A percentile compares a stretch with the other conserved stretches of the same genome.
Evolutionary conservation across 2,797 vertebrate genomes (phyloP).

Genomic region (Arvicola amphibius): DNA sequence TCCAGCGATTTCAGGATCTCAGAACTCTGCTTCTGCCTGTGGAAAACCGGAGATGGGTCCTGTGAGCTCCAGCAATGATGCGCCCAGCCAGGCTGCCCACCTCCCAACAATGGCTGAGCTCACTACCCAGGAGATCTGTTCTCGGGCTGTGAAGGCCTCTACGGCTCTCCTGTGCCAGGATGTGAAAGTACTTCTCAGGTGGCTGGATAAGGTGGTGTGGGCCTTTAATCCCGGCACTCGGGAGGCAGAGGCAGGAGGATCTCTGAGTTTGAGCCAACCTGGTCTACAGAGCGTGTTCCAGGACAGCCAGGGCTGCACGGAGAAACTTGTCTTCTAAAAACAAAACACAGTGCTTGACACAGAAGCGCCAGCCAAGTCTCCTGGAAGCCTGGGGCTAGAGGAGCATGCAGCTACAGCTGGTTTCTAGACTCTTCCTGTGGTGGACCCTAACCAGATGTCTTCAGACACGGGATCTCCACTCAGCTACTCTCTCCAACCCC

Average conservation of each 20-base stretch:
- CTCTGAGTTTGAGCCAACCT: neutral
- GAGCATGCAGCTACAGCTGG: too few species aligned
- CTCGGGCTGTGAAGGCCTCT: neutral
- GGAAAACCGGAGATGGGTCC: conserved; percentile 11
- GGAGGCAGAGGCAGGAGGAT: neutral
- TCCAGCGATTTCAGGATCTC: conserved; percentile 95
- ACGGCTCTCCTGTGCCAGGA: neutral
- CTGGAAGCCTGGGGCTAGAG: neutral
- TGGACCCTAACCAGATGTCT: neutral
- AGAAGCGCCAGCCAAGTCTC: accelerated
- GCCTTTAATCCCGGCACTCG: neutral
- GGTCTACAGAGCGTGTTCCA: neutral
- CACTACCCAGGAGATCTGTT: neutral
- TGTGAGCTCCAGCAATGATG: neutral
- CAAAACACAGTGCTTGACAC: neutral
- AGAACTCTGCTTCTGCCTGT: conserved; percentile 93
- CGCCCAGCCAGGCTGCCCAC: neutral
- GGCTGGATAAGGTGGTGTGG: neutral
- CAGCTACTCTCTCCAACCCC: neutral
- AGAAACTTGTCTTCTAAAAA: neutral
- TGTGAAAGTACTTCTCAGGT: neutral
- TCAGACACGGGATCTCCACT: neutral
- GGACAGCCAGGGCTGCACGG: neutral
- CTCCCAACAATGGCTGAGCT: neutral
- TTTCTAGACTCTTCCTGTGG: neutral